Conservation (phyloP, 2,113 vertebrate species). For the Mus pahari region DNA sequence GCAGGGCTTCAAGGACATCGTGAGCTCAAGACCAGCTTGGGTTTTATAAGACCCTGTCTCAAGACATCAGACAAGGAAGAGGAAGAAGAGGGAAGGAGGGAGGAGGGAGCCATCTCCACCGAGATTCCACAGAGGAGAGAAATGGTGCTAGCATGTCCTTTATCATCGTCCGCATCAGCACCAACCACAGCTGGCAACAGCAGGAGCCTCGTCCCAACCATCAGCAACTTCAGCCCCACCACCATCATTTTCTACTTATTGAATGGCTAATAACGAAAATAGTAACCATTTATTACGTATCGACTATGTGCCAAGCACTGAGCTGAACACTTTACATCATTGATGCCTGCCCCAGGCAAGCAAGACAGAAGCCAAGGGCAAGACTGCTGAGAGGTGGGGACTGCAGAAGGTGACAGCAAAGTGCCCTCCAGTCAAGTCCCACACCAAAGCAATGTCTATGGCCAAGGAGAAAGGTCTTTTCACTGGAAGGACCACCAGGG, state of each 20-base stretch:
- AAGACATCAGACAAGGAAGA: background rate
- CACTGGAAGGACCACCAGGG: background rate
- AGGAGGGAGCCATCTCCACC: no score
- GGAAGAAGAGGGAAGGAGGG: no score
- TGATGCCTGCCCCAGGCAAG: background rate
- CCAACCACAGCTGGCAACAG: background rate
- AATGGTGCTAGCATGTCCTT: background rate
- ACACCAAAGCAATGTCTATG: background rate
- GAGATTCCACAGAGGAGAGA: background rate
- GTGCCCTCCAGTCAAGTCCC: background rate
- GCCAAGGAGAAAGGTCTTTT: background rate
- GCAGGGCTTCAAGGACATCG: background rate
- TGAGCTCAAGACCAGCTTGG: background rate
- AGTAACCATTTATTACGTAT: conserved; percentile 18
- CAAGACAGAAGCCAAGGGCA: background rate
- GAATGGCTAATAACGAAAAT: conserved; percentile 54
- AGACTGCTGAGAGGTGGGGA: background rate
- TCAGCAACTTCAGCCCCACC: background rate
- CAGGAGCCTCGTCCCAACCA: background rate
- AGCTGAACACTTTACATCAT: conserved; percentile 8
- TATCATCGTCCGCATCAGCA: background rate
- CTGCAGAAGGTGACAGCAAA: background rate
- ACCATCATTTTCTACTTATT: background rate
- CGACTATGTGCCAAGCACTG: background rate
- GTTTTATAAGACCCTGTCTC: background rate